Evolutionary conservation across 2,888 invertebrate genomes (phyloP).

Genomic region (Chaitophorus viminalis): DNA sequence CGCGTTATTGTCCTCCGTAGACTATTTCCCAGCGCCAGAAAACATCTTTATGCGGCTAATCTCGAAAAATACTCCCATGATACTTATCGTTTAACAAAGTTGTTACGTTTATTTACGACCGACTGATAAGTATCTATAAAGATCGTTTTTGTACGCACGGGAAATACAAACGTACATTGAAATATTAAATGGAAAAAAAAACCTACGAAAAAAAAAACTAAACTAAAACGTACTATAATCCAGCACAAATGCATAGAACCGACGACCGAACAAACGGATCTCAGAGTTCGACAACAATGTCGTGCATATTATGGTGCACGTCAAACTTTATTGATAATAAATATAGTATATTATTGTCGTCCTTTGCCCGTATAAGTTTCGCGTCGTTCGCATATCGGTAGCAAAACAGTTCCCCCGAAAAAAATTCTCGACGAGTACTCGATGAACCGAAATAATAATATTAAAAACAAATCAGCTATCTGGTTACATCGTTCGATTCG

Average conservation of each 20-base stretch:
- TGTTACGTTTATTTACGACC: constrained; percentile 7
- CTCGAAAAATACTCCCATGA: constrained; percentile 27
- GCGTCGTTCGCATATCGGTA: not conserved
- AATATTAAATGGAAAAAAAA: not conserved
- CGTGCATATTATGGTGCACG: not conserved
- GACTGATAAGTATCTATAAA: constrained; percentile 26
- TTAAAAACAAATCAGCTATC: not conserved
- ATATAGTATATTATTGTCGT: too few relatives aligned
- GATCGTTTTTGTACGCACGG: not conserved
- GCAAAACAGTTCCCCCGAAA: not conserved
- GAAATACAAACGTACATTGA: not conserved
- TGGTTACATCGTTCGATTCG: not conserved
- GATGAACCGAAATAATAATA: not conserved
- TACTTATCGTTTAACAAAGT: constrained; percentile 33
- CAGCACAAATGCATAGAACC: not conserved
- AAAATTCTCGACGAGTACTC: not conserved
- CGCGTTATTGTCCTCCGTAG: not conserved
- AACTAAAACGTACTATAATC: not conserved
- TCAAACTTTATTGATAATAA: not conserved
- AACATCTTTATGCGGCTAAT: constrained; percentile 1
- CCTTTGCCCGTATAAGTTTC: not conserved
- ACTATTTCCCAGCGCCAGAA: constrained; percentile 11
- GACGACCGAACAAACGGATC: not conserved
- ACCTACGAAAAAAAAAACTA: not conserved
- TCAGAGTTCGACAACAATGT: not conserved